phyloP scores from a whole-genome alignment of 2,113 vertebrate species.

The Carollia perspicillata region DNA sequence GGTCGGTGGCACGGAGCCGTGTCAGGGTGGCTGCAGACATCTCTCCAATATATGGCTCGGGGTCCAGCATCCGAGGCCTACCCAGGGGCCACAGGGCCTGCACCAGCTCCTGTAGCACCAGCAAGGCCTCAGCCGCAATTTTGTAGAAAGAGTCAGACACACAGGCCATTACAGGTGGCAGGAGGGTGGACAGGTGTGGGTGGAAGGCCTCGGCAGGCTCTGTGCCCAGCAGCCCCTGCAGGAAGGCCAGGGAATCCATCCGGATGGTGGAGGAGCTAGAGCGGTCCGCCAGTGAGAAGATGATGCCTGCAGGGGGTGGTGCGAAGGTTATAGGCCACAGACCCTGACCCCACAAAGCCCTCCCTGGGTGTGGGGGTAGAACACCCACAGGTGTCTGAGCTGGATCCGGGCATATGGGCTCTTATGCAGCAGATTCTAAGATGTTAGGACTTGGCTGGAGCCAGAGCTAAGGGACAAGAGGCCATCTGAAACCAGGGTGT shows the following conservation, averaged over 20 bases:
- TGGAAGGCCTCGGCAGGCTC: constrained; percentile 90
- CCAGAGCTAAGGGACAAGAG: not conserved
- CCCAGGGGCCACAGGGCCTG: constrained; percentile 87
- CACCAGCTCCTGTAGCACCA: constrained; percentile 91
- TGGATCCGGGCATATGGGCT: not conserved
- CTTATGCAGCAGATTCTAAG: not conserved
- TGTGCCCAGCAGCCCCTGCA: constrained; percentile 89
- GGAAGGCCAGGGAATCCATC: constrained; percentile 91
- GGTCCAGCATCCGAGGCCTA: constrained; percentile 80
- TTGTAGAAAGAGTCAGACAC: constrained; percentile 93
- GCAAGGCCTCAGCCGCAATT: constrained; percentile 91
- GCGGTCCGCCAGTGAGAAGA: constrained; percentile 92
- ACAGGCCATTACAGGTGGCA: constrained; percentile 88
- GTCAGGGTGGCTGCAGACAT: constrained; percentile 87
- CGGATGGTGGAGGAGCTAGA: constrained; percentile 93
- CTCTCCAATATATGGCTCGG: constrained; percentile 86
- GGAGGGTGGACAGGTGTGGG: constrained; percentile 86
- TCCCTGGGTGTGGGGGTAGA: not conserved
- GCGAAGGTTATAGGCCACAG: not conserved
- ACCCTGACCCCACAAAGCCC: not conserved
- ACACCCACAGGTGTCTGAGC: not conserved
- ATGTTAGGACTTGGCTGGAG: not conserved
- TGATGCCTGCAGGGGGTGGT: constrained; percentile 81
- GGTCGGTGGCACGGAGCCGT: constrained; percentile 92
- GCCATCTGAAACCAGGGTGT: not conserved